Base-by-base conservation (phyloP, 2,797 vertebrate species). In the Pangasius krempfi region DNA sequence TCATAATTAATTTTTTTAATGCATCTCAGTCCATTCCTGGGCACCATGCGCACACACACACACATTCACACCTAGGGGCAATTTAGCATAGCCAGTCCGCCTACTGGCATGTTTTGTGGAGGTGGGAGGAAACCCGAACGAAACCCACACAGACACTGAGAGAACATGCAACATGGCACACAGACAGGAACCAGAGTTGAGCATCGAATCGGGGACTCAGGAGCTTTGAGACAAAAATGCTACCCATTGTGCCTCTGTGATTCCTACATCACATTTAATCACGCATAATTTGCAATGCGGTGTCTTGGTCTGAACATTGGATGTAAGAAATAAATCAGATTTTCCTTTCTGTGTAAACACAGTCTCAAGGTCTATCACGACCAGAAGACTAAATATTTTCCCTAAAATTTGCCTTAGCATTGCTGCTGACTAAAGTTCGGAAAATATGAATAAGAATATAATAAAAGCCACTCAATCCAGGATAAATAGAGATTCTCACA, bases 311-410 rank as follows among this genome's bases (percentile, higher is more conserved):
- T 52, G 47, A 78, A 78, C 52, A 78, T n/a, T 7, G 2, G 18
- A 50, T 52, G 5, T 33, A 58, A 56, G 18, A 37, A 80, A 80
- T 80, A 56, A 80, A 80, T 80, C n/a, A 9, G 78, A 80, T 56
- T 80, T n/a, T 20, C 52, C 30, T 37, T 80, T 25, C n/a, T 80
- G 52, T 56, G 14, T 80, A 12, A 52, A 58, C 52, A 56, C 16
- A 58, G 16, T 52, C 78, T 33, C 78, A 22, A 52, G 78, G 16
- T 20, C 73, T 6, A 76, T 78, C 27, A 54, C 50, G 18, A 78
- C 13, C 27, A 30, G 14, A 30, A 4, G 5, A 78, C 47, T n/a
- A 16, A 30, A 79, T 79, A 54, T 54, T 58, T 58, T 13, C 54
- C 18, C 3, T 56, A 22, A 79, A 12, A 79, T 56, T 10, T 33